Percentiles rank a stretch among this genome's conserved stretches.
Evolutionary conservation across 1,140 invertebrate species (phyloP).

Genomic region (Macrotrachela quadricornifera): DNA sequence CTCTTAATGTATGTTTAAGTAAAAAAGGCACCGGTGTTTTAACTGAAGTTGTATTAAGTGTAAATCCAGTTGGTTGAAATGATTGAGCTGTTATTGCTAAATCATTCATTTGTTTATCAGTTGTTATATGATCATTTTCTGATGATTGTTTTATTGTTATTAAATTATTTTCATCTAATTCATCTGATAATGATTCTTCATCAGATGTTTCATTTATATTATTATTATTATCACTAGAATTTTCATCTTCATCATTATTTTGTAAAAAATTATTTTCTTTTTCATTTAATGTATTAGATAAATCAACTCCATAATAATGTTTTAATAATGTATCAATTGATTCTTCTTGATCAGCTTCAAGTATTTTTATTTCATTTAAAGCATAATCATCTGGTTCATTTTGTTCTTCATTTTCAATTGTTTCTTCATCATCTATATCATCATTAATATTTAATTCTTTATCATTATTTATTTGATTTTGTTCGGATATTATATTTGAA

Average conservation of each 20-base stretch:
- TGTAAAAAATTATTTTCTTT: no score
- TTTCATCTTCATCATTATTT: no score
- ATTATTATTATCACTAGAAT: slow-evolving; percentile 18
- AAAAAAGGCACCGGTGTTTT: slow-evolving; percentile 69
- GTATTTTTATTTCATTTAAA: slow-evolving; percentile 46
- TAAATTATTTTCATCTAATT: slow-evolving; percentile 12
- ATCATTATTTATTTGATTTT: slow-evolving; percentile 22
- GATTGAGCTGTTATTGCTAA: slow-evolving; percentile 63
- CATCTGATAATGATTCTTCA: slow-evolving; percentile 15
- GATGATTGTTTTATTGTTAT: neutral
- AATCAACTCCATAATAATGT: no score
- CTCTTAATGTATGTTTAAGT: slow-evolving; percentile 67
- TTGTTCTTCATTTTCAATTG: slow-evolving; percentile 61
- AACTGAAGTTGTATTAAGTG: slow-evolving; percentile 68
- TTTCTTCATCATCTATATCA: slow-evolving; percentile 69
- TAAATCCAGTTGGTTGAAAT: slow-evolving; percentile 92
- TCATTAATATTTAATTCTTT: slow-evolving; percentile 28
- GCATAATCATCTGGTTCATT: slow-evolving; percentile 48
- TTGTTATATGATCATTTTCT: no score
- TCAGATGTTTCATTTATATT: slow-evolving; percentile 24
- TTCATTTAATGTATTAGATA: no score
- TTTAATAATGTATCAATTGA: neutral
- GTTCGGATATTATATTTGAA: slow-evolving; percentile 10
- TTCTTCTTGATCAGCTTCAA: slow-evolving; percentile 35
- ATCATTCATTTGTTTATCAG: no score